These are phyloP conservation scores for Magallana gigas DNA, from an alignment of 1,140 invertebrate genomes.

Conservation along the genomic window DNA sequence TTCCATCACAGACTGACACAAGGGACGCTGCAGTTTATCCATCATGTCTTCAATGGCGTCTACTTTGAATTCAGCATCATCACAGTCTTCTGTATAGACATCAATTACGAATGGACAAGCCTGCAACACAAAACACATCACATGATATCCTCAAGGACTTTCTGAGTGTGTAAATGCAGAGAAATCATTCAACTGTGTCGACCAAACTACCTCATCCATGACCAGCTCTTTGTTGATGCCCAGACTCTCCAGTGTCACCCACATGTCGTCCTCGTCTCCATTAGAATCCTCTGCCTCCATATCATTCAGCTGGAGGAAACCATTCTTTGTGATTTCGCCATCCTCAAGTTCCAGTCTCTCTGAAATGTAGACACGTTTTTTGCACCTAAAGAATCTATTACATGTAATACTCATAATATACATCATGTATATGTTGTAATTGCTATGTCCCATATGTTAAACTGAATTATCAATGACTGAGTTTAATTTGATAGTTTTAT, in stretches of 20 bases:
- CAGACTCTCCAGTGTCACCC: conserved; percentile 78
- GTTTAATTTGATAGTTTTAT: too few species aligned
- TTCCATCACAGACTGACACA: conserved; percentile 67
- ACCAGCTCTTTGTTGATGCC: conserved; percentile 78
- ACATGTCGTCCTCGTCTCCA: conserved; percentile 78
- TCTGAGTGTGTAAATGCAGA: too few species aligned
- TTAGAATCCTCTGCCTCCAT: conserved; percentile 80
- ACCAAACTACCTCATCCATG: conserved; percentile 74
- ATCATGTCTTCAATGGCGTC: conserved; percentile 61
- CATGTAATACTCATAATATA: too few species aligned
- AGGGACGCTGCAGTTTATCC: conserved; percentile 60
- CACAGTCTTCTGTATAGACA: conserved; percentile 70
- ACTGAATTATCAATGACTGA: too few species aligned
- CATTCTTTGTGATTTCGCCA: conserved; percentile 77
- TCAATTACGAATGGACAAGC: conserved; percentile 75
- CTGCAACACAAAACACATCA: conserved; percentile 56
- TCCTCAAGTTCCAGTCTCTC: conserved; percentile 77
- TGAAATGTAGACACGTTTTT: conserved; percentile 51
- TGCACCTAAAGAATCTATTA: too few species aligned
- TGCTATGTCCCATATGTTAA: too few species aligned
- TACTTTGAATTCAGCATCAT: conserved; percentile 68
- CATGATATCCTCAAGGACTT: neutral
- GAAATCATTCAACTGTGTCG: neutral
- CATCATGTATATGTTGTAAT: too few species aligned
- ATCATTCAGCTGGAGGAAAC: conserved; percentile 78